Base-by-base conservation (phyloP, 2,797 vertebrate species). In the Microcaecilia unicolor region DNA sequence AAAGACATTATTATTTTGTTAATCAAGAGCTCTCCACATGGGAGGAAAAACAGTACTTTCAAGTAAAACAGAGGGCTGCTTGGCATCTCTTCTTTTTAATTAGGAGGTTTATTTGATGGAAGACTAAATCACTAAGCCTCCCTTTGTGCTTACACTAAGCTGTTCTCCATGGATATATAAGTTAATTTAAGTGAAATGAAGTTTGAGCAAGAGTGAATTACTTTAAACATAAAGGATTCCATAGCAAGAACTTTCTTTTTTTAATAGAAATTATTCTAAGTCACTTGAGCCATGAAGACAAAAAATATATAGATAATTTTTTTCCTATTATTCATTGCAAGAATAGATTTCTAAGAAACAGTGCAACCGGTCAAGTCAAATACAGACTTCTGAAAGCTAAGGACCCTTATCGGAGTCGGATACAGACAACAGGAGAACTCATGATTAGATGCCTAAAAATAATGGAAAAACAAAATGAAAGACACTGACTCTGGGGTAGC, bases 171-270 rank as follows among this genome's bases (percentile, higher is more conserved):
- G 64, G 48, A 76, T 67, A 70, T 56, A 54, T 30, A 62, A 72
- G 58, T 64, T 69, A 64, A 75, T 72, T 76, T 70, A 36, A 62
- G 47, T 32, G 48, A 70, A 74, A 75, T 61, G 41, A 72, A 69
- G 29, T 70, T 76, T 64, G 44, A 54, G 40, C 34, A 58, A 58
- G 41, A 72, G 51, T 29, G 35, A 26, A 58, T 58, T 43, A 54
- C 55, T 14, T 47, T 57, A 28, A 41, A 52, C 38, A 53, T 62
- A 57, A 51, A 64, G 34, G 28, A 17, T 21, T 31, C 30, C 10
- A 51, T 53, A 44, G 41, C 34, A 34, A 51, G 58, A 41, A 44
- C 14, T 34, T 54, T 46, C 14, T 34, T 54, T 46, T 48, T 30
- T 5, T 59, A 55, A 59, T n/a, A n/a, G n/a, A n/a, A n/a, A n/a